Evolutionary conservation across 1,140 invertebrate species (phyloP).

Genomic region (Drosophila busckii): DNA sequence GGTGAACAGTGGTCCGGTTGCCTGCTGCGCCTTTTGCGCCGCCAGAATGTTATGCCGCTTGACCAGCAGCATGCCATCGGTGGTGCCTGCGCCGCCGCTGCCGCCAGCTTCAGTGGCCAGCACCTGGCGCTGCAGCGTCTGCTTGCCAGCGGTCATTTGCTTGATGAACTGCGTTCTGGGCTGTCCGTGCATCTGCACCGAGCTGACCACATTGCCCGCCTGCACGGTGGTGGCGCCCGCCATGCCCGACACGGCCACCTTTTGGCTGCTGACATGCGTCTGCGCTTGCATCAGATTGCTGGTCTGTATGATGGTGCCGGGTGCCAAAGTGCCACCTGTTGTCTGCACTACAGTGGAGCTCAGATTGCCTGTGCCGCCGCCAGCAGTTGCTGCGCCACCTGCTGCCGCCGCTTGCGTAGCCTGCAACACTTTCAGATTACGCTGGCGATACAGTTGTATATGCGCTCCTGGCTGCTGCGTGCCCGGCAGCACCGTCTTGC

Average conservation of each 20-base stretch:
- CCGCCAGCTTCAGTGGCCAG: slow-evolving; percentile 82
- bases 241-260: slow-evolving; percentile 74
- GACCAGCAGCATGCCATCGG: slow-evolving; percentile 84
- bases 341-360: slow-evolving; percentile 59
- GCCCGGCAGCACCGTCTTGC: slow-evolving; percentile 80
- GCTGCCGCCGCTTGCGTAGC: slow-evolving; percentile 28
- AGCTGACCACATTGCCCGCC: slow-evolving; percentile 58
- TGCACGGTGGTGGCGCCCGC: slow-evolving; percentile 43
- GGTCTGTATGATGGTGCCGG: slow-evolving; percentile 63
- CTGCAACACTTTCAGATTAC: slow-evolving; percentile 79
- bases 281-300: slow-evolving; percentile 54
- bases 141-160: slow-evolving; percentile 77
- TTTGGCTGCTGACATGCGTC: slow-evolving; percentile 71
- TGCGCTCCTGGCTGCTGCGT: slow-evolving; percentile 75
- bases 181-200: slow-evolving; percentile 65
- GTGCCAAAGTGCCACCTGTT: slow-evolving; percentile 45
- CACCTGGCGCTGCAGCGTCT: slow-evolving; percentile 81
- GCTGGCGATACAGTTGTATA: slow-evolving; percentile 80
- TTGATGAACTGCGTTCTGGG: slow-evolving; percentile 75
- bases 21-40: slow-evolving; percentile 80
- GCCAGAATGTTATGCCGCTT: slow-evolving; percentile 83
- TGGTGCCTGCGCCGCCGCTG: slow-evolving; percentile 13
- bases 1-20: slow-evolving; percentile 72
- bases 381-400: slow-evolving; percentile 11
- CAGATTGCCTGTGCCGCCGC: slow-evolving; percentile 26